Percentiles rank a stretch among this genome's conserved stretches.
Evolutionary conservation across 2,888 invertebrate genomes (phyloP).

Genomic region (Poecilus cupreus): DNA sequence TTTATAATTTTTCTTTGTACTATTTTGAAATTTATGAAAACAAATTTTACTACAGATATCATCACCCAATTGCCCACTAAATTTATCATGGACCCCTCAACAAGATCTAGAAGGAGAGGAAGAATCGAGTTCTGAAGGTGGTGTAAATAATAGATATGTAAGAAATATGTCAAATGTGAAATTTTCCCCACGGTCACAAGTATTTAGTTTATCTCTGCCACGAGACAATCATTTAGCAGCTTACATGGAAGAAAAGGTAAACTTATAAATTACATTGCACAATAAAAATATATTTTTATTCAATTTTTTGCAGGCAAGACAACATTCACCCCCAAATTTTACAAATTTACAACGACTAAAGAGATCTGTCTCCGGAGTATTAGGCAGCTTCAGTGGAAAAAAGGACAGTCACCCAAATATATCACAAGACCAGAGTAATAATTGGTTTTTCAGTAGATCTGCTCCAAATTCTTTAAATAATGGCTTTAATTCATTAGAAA

Average conservation of each 20-base stretch:
- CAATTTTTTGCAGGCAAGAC: conserved; percentile 55
- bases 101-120: conserved; percentile 86
- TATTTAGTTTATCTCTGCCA: conserved; percentile 86
- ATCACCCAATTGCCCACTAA: conserved; percentile 60
- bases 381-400: conserved; percentile 64
- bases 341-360: conserved; percentile 78
- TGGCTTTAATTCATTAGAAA: conserved; percentile 71
- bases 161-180: conserved; percentile 67
- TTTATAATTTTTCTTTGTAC: too few species aligned
- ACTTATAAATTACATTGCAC: neutral
- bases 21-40: neutral
- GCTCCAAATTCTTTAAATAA: conserved; percentile 86
- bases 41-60: conserved; percentile 45
- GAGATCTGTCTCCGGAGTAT: conserved; percentile 80
- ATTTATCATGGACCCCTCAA: conserved; percentile 86
- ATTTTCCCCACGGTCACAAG: conserved; percentile 73
- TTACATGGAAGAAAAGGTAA: conserved; percentile 70
- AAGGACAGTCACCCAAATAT: conserved; percentile 63
- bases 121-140: conserved; percentile 63
- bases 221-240: conserved; percentile 76
- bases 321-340: conserved; percentile 60
- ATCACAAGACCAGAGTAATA: conserved; percentile 74
- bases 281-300: neutral
- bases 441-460: conserved; percentile 89
- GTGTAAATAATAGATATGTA: conserved; percentile 61